A percentile compares a stretch with the other conserved stretches of the same genome.
These are phyloP conservation scores for Agelastica alni DNA, from an alignment of 2,888 invertebrate species.

Conservation along the genomic window DNA sequence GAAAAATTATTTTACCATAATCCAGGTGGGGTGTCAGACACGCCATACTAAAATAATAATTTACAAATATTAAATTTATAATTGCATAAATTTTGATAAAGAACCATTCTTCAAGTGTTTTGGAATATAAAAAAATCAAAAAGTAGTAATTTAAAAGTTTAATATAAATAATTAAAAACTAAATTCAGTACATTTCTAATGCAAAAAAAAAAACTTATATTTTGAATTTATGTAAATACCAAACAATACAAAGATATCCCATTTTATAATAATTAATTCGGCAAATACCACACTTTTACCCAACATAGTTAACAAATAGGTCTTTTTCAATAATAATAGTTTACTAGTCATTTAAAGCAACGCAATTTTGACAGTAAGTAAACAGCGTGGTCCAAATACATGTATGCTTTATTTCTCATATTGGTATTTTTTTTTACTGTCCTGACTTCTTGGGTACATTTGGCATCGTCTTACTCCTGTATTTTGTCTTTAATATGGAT, in stretches of 20 bases:
- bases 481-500: not conserved
- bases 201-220: too few species aligned
- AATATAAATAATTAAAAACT: not conserved
- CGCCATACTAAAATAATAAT: too few species aligned
- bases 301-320: too few species aligned
- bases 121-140: not conserved
- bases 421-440: too few species aligned
- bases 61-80: too few species aligned
- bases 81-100: not conserved
- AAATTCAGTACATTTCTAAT: too few species aligned
- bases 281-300: not conserved
- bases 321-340: not conserved
- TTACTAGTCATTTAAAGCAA: not conserved
- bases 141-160: not conserved
- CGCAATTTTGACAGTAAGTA: too few species aligned
- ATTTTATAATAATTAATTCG: not conserved
- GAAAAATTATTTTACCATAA: too few species aligned
- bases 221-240: not conserved
- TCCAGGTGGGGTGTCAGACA: too few species aligned
- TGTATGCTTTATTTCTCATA: too few species aligned
- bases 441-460: not conserved
- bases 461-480: not conserved
- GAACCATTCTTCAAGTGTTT: not conserved
- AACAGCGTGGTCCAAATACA: not conserved
- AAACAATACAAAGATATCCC: too few species aligned